Percentiles rank a stretch among this genome's conserved stretches.
These are phyloP conservation scores for Centrocercus urophasianus DNA, from an alignment of 2,113 vertebrate genomes.

Conservation along the genomic window DNA sequence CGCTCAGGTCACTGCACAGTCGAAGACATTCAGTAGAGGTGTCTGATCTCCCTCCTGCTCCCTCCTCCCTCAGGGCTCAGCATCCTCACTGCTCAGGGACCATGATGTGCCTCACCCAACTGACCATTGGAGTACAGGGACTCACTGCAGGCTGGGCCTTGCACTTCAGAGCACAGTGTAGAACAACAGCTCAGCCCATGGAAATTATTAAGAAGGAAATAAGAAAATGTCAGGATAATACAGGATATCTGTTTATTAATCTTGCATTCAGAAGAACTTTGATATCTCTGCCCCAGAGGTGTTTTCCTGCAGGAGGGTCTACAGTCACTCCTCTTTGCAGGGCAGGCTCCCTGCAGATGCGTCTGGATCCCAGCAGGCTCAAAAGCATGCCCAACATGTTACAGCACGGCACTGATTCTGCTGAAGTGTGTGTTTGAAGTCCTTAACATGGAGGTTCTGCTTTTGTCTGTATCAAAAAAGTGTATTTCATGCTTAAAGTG, in stretches of 20 bases:
- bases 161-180: not conserved
- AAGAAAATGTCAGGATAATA: not conserved
- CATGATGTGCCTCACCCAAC: not conserved
- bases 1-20: not conserved
- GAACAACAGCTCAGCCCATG: not conserved
- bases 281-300: fast-evolving
- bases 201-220: not conserved
- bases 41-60: not conserved
- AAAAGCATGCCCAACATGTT: not conserved
- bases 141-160: not conserved
- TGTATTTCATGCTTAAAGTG: not conserved
- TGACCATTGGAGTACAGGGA: not conserved
- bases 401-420: not conserved
- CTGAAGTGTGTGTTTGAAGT: not conserved
- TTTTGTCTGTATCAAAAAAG: not conserved
- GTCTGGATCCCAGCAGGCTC: not conserved
- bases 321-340: not conserved
- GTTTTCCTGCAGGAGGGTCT: not conserved
- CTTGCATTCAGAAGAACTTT: not conserved
- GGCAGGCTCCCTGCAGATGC: fast-evolving
- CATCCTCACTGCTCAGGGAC: not conserved
- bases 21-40: not conserved
- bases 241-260: not conserved
- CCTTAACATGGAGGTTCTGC: not conserved
- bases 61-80: not conserved